Conservation (phyloP, 2,797 vertebrate genomes). For the Sphenopsis melanotis region DNA sequence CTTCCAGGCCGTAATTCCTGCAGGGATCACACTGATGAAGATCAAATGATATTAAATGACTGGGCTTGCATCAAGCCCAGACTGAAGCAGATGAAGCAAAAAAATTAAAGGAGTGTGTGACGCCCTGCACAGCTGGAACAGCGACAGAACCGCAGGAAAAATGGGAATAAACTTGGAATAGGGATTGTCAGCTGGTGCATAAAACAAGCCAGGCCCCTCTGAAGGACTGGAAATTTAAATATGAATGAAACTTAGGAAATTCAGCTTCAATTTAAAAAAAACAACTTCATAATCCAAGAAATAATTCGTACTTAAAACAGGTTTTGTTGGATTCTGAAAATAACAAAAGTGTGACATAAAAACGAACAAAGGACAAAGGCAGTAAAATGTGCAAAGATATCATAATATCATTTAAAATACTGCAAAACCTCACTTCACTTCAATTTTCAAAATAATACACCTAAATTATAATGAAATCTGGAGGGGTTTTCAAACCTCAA, state of each 20-base stretch:
- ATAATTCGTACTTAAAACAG: neutral
- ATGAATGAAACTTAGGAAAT: neutral
- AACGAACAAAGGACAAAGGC: neutral
- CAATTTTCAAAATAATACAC: neutral
- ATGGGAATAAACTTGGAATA: neutral
- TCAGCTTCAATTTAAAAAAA: neutral
- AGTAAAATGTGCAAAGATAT: neutral
- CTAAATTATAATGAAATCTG: neutral
- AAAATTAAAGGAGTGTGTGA: neutral
- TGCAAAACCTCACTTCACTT: neutral
- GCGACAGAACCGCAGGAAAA: neutral
- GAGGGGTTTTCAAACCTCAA: neutral
- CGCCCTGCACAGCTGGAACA: neutral
- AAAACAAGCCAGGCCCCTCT: neutral
- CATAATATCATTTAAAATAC: neutral
- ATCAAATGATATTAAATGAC: neutral
- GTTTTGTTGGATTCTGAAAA: neutral
- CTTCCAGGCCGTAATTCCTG: neutral
- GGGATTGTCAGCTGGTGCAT: neutral
- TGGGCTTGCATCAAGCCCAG: neutral
- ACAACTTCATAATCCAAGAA: neutral
- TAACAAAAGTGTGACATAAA: neutral
- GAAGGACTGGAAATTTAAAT: constrained; percentile 11
- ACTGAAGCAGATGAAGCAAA: neutral
- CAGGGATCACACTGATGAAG: neutral